Conservation (phyloP, 1,140 invertebrate genomes). For the Drosophila hydei region DNA sequence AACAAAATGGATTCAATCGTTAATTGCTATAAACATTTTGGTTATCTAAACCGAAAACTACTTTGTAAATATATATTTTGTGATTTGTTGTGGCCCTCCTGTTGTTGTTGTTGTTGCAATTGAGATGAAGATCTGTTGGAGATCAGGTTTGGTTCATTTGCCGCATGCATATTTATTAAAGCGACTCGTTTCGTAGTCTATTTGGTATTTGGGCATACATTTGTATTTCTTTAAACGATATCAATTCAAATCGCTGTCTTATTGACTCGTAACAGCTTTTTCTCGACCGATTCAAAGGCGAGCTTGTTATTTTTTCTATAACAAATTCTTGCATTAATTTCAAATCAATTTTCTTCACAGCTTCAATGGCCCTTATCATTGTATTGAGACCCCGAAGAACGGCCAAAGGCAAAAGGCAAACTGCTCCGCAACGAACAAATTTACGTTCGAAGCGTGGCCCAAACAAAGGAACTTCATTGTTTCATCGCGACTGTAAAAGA, state of each 20-base stretch:
- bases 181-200: constrained; percentile 41
- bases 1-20: constrained; percentile 29
- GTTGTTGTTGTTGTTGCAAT: constrained; percentile 38
- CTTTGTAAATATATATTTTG: constrained; percentile 49
- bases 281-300: constrained; percentile 70
- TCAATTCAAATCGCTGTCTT: constrained; percentile 76
- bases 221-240: constrained; percentile 74
- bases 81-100: background rate
- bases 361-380: constrained; percentile 54
- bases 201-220: constrained; percentile 29
- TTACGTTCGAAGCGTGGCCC: constrained; percentile 43
- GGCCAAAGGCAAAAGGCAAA: constrained; percentile 30
- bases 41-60: constrained; percentile 53
- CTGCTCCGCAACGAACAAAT: constrained; percentile 51
- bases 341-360: constrained; percentile 84
- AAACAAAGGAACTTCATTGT: constrained; percentile 81
- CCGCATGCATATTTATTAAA: constrained; percentile 48
- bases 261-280: constrained; percentile 70
- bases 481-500: constrained; percentile 81
- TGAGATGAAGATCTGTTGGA: constrained; percentile 53
- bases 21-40: constrained; percentile 43
- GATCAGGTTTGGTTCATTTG: constrained; percentile 52
- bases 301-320: constrained; percentile 83
- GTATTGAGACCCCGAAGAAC: constrained; percentile 9
- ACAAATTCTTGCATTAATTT: constrained; percentile 84